Evolutionary conservation across 2,797 vertebrate species (phyloP), one percentile per base, ranked within the genome.

Genomic region (Sebastes itinus): DNA sequence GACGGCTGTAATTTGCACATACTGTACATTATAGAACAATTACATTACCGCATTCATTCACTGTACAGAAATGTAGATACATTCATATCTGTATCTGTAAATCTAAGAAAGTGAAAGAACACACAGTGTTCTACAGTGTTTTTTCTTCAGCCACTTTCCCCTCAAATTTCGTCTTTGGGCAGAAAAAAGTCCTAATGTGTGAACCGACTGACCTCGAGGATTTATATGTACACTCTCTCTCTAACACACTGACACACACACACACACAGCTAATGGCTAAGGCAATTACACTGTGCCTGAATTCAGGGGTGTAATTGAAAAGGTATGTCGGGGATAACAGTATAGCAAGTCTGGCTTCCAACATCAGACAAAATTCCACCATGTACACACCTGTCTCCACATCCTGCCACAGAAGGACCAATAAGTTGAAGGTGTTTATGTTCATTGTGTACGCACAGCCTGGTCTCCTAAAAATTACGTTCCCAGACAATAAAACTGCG

Each of bases 271-370:
- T 90, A 92, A 91, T 90, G 78, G 71, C 77, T 65, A 55, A 67
- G 83, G 87, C 72, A 92, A 89, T 92, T 91, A 87, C 72, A 79
- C 82, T 74, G 66, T 74, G 81, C 78, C 84, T 85, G 77, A 86
- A 84, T 86, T 86, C 83, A 90, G 71, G 68, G 78, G 81, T 75
- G 71, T 86, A 87, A 90, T 89, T 90, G 79, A 91, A 90, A 87
- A 87, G 70, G 89, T 85, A 84, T 89, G 87, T 84, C 69, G 73
- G 72, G 72, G 85, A 84, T 82, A 83, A 84, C 72, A 75, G 63
- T 80, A 77, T 76, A 75, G 80, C 9, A 67, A 78, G 82, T 81
- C 78, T 88, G 78, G 69, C 67, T 73, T 78, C 77, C 32, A 77
- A 72, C 73, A 77, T 86, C 49, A 81, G 75, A 87, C 46, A 1